Conservation (phyloP, 2,888 invertebrate species). For the Andrena haemorrhoa region DNA sequence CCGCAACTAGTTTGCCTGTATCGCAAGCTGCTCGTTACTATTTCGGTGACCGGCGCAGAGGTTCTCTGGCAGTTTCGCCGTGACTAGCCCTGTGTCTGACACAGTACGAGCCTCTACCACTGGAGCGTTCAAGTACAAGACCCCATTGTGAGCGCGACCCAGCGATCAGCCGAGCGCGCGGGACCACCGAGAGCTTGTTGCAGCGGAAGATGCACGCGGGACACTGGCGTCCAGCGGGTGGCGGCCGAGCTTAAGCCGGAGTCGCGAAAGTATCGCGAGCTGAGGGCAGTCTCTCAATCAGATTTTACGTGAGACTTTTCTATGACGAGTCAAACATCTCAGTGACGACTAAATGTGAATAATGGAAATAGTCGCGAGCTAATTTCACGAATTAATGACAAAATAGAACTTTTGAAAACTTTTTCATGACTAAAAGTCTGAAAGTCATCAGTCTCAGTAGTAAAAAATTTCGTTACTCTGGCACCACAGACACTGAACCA, state of each 20-base stretch:
- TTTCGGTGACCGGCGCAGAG: constrained; percentile 7
- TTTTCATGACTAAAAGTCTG: too few species aligned
- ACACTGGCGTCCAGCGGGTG: background rate
- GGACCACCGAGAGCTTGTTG: constrained; percentile 9
- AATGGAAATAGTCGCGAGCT: too few species aligned
- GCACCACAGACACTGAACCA: too few species aligned
- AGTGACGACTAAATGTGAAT: too few species aligned
- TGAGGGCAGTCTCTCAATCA: background rate
- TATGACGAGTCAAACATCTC: constrained; percentile 20
- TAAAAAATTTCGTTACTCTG: too few species aligned
- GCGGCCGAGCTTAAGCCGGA: background rate
- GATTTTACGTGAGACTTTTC: constrained; percentile 13
- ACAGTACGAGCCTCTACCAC: background rate
- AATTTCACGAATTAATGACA: too few species aligned
- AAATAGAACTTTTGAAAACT: too few species aligned
- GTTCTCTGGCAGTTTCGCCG: constrained; percentile 1
- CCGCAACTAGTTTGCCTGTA: constrained; percentile 41
- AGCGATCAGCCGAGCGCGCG: background rate
- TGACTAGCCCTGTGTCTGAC: constrained; percentile 1
- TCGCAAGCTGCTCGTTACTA: constrained; percentile 13
- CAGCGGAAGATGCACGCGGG: background rate
- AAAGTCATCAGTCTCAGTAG: too few species aligned
- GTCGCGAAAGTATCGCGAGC: background rate
- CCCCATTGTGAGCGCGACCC: background rate
- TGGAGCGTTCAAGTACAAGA: background rate